These are phyloP conservation scores for Leptopilina myrica DNA, from an alignment of 2,888 invertebrate genomes.

Conservation along the genomic window DNA sequence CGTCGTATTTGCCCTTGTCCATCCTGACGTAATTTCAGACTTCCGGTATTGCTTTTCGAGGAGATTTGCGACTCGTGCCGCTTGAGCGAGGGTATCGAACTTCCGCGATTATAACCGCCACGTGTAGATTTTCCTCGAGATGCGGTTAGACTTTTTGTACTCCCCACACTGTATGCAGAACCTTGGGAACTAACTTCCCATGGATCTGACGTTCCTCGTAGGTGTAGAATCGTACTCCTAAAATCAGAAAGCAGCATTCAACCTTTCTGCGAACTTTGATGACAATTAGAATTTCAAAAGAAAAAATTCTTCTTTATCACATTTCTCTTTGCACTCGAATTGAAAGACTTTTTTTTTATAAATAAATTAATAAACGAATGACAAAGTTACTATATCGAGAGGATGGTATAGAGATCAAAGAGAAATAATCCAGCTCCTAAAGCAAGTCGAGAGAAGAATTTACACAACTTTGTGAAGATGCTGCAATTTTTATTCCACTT, in stretches of 20 bases:
- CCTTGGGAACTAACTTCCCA: conserved; percentile 78
- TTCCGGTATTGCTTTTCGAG: conserved; percentile 59
- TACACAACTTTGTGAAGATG: not conserved
- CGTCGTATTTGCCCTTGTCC: conserved; percentile 65
- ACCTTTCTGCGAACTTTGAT: not conserved
- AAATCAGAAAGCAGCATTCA: conserved; percentile 49
- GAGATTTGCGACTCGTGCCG: conserved; percentile 65
- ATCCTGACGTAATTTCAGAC: conserved; percentile 65
- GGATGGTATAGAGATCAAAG: conserved; percentile 6
- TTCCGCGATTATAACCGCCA: conserved; percentile 65
- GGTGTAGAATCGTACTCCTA: conserved; percentile 79
- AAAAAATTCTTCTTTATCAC: too few species aligned
- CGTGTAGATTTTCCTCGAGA: conserved; percentile 66
- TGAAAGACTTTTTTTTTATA: not conserved
- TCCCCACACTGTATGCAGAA: conserved; percentile 67
- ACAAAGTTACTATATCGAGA: not conserved
- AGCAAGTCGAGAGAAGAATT: conserved; percentile 5
- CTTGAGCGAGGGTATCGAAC: conserved; percentile 67
- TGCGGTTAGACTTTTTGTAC: conserved; percentile 66
- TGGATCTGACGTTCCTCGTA: conserved; percentile 79
- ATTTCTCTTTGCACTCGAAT: conserved; percentile 1
- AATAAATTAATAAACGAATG: not conserved
- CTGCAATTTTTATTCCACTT: conserved; percentile 17
- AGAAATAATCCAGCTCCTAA: not conserved
- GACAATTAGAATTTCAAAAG: not conserved